Conservation (phyloP, 35 echinoderm and acorn worm species). For the Lytechinus pictus region DNA sequence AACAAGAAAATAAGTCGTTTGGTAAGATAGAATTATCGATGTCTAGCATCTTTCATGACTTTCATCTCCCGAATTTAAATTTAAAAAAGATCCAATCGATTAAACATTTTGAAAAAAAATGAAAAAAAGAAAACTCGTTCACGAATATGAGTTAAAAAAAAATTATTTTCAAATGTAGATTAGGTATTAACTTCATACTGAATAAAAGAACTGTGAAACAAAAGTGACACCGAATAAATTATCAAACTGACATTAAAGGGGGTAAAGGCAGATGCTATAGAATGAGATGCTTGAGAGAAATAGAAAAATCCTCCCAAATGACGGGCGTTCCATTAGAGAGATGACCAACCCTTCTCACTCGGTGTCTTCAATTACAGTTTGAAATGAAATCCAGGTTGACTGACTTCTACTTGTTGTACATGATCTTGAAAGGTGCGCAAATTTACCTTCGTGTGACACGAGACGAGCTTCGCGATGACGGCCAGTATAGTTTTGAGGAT, state of each 20-base stretch:
- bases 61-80: too few species aligned
- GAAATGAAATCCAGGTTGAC: conserved; percentile 2
- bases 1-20: too few species aligned
- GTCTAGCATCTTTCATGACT: too few species aligned
- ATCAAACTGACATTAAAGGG: neutral
- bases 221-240: too few species aligned
- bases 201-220: too few species aligned
- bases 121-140: too few species aligned
- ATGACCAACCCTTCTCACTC: neutral
- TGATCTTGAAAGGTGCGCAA: neutral
- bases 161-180: too few species aligned
- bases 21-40: too few species aligned
- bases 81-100: too few species aligned
- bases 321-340: neutral
- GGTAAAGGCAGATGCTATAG: neutral
- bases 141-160: too few species aligned
- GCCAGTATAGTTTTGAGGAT: neutral
- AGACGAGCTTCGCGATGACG: neutral
- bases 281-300: neutral
- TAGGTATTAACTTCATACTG: too few species aligned
- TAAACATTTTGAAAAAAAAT: too few species aligned
- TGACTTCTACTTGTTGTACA: neutral
- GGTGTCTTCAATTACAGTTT: conserved; percentile 1
- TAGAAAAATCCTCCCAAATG: neutral
- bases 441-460: neutral